These are phyloP conservation scores for Anarhynchus alexandrinus DNA, from an alignment of 2,113 vertebrate species.

Conservation along the genomic window DNA sequence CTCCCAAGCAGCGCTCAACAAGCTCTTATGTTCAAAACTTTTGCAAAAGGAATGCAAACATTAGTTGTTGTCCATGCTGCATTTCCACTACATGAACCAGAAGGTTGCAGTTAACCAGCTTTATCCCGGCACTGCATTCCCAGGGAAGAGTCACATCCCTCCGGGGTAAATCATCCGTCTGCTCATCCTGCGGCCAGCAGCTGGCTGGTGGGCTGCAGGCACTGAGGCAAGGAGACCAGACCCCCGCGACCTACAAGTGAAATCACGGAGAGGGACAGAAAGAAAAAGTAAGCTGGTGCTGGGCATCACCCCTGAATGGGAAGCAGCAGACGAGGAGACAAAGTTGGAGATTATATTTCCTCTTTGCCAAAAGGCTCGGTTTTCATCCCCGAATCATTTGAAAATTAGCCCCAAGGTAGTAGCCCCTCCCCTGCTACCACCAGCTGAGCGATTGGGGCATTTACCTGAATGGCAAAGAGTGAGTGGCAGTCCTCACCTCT, in stretches of 20 bases:
- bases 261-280: not conserved
- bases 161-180: not conserved
- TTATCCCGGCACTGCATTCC: accelerated
- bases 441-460: not conserved
- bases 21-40: not conserved
- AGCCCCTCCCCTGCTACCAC: not conserved
- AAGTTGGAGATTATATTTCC: not conserved
- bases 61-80: not conserved
- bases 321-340: not conserved
- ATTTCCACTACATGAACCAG: not conserved
- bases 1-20: not conserved
- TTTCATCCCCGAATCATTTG: not conserved
- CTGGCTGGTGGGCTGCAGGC: not conserved
- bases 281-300: not conserved
- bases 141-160: not conserved
- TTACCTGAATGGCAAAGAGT: not conserved
- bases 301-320: not conserved
- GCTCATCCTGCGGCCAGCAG: not conserved
- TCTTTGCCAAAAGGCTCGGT: not conserved
- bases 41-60: not conserved
- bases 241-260: not conserved
- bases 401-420: not conserved
- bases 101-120: not conserved
- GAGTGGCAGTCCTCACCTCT: not conserved
- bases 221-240: not conserved